These are phyloP conservation scores for Argyra leucocephala DNA, from an alignment of 2,888 invertebrate genomes.

Conservation along the genomic window DNA sequence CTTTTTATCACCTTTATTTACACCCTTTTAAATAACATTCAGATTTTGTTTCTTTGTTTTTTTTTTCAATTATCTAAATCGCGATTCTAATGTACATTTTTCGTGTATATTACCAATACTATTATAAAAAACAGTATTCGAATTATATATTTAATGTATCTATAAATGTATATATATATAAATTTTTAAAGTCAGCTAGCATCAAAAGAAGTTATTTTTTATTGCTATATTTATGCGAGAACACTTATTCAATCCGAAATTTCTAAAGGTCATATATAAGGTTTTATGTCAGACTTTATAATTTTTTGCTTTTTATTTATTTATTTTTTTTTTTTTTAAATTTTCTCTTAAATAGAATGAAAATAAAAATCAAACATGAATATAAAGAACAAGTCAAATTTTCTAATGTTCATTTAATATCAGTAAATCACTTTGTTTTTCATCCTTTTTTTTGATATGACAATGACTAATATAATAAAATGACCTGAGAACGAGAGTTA, in stretches of 20 bases:
- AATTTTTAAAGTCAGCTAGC: not conserved
- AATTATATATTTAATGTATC: not conserved
- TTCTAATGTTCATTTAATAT: too few relatives aligned
- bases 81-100: not conserved
- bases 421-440: too few relatives aligned
- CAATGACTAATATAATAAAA: too few relatives aligned
- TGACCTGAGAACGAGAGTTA: too few relatives aligned
- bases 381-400: too few relatives aligned
- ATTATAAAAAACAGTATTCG: not conserved
- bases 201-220: not conserved
- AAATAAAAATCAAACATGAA: too few relatives aligned
- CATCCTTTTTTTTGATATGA: too few relatives aligned
- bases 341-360: too few relatives aligned
- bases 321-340: too few relatives aligned
- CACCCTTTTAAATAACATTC: not conserved
- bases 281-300: not conserved
- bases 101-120: not conserved
- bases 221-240: not conserved
- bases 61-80: constrained; percentile 1
- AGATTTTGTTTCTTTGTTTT: not conserved
- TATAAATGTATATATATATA: too few relatives aligned
- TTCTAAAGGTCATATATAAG: constrained; percentile 4
- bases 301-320: too few relatives aligned
- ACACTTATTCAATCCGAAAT: not conserved
- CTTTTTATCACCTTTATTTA: too few relatives aligned